Conservation (phyloP, 2,113 vertebrate species). For the Brachyhypopomus occidentalis region DNA sequence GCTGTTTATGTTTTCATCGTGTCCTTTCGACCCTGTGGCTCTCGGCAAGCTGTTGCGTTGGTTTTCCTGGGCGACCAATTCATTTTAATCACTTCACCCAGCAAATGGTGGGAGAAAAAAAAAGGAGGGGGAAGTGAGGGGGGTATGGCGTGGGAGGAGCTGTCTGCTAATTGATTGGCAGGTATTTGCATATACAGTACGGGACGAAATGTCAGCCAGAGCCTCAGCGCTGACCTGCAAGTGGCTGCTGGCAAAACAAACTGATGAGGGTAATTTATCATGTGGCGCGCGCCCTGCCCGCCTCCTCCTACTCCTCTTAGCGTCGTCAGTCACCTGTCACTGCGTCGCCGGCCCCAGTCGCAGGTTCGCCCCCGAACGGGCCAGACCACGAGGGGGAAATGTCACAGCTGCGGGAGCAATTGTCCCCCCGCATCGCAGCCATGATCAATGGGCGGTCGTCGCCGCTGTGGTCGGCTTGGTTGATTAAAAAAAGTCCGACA, state of each 20-base stretch:
- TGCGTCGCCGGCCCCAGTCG: not conserved
- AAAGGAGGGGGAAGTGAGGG: not conserved
- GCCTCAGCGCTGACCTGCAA: constrained; percentile 74
- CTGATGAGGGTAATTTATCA: constrained; percentile 82
- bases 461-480: constrained; percentile 21
- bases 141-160: constrained; percentile 44
- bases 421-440: constrained; percentile 32
- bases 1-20: constrained; percentile 48
- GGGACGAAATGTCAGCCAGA: constrained; percentile 75
- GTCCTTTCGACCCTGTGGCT: constrained; percentile 63
- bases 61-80: constrained; percentile 74
- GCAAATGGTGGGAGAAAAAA: constrained; percentile 20
- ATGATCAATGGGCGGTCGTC: constrained; percentile 51
- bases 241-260: constrained; percentile 76
- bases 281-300: constrained; percentile 52
- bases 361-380: constrained; percentile 48
- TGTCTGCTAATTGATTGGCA: constrained; percentile 76
- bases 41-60: constrained; percentile 67
- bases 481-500: constrained; percentile 48
- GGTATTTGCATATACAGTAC: constrained; percentile 82
- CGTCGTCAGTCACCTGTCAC: constrained; percentile 76
- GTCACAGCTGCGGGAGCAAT: constrained; percentile 45
- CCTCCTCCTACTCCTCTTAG: constrained; percentile 70
- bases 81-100: constrained; percentile 76
- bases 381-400: constrained; percentile 39